Conservation (phyloP, 64 coral and sea anemone species). For the Astreopora myriophthalma region DNA sequence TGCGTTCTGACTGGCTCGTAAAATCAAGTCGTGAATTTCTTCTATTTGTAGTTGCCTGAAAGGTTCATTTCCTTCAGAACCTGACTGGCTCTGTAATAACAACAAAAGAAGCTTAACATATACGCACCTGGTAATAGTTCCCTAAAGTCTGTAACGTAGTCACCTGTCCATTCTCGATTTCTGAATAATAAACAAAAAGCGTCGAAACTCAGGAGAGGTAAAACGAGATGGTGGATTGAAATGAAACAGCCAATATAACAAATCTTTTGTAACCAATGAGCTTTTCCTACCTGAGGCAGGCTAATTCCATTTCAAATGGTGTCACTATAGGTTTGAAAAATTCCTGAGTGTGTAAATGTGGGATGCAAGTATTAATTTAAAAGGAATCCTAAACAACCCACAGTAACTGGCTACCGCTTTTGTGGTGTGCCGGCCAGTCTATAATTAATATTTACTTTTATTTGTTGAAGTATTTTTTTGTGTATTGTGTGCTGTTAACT, state of each 20-base stretch:
- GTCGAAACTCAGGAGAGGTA: background rate
- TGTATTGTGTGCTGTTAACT: too few relatives aligned
- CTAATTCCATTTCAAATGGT: slow-evolving; percentile 97
- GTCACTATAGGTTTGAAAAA: slow-evolving; percentile 92
- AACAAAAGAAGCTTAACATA: background rate
- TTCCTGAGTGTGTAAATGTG: slow-evolving; percentile 65
- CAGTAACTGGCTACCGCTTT: too few relatives aligned
- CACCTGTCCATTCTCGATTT: slow-evolving; percentile 91
- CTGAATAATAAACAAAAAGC: slow-evolving; percentile 44
- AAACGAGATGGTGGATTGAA: background rate
- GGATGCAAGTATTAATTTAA: background rate
- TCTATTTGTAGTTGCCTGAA: too few relatives aligned
- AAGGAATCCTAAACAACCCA: background rate
- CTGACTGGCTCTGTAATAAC: background rate
- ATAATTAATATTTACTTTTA: too few relatives aligned
- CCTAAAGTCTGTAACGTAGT: slow-evolving; percentile 95
- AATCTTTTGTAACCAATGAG: background rate
- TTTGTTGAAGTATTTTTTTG: too few relatives aligned
- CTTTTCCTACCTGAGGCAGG: slow-evolving; percentile 82
- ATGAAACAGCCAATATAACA: background rate
- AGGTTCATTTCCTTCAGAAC: too few relatives aligned
- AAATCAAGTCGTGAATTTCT: too few relatives aligned
- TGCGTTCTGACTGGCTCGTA: too few relatives aligned
- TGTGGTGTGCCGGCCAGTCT: too few relatives aligned
- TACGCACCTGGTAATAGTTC: slow-evolving; percentile 71